Base-by-base conservation (phyloP, 2,797 vertebrate genomes). In the Synaphobranchus kaupii region DNA sequence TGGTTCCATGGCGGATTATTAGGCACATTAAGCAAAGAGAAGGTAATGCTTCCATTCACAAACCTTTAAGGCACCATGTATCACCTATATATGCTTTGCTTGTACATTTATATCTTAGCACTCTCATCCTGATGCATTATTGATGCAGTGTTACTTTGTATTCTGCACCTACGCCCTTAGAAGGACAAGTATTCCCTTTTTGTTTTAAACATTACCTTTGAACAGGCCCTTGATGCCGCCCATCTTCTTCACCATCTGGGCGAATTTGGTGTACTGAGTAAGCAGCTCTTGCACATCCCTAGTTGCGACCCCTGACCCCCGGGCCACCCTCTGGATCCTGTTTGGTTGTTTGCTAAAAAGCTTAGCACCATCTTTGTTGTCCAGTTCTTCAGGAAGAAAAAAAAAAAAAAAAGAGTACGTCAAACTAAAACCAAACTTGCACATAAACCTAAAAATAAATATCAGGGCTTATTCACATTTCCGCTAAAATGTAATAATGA, bases 241-340 rank as follows among this genome's bases (percentile, higher is more conserved):
- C 98, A 99, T 99, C 95, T 99, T 99, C 95, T 99, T 99, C 48
- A 99, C 98, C 98, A 99, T 99, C 94, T 99, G 98, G 88, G 98
- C 98, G 90, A 99, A 99, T 94, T 99, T 99, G 68, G 98, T 99
- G 94, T 99, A 99, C 90, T 99, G 98, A 0, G 98, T 99, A 85
- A 99, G 95, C 89, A 99, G 97, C 92, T 99, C 98, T 92, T 99
- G 98, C 83, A 99, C 98, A 60, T 99, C 98, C 92, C 98, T 95
- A 39, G 98, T 98, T 90, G 98, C 97, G 44, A 99, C 98, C 31
- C 98, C 98, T 0, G 98, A 97, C 13, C 98, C 98, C 87, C 98
- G 96, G 22, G 98, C 98, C 88, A 99, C 98, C 89, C 98, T 95
- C 92, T 98, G 97, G 92, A 99, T 98, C 93, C 98, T 95, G 95